Evolutionary conservation across 2,888 invertebrate species (phyloP).

Genomic region (Dioctria linearis): DNA sequence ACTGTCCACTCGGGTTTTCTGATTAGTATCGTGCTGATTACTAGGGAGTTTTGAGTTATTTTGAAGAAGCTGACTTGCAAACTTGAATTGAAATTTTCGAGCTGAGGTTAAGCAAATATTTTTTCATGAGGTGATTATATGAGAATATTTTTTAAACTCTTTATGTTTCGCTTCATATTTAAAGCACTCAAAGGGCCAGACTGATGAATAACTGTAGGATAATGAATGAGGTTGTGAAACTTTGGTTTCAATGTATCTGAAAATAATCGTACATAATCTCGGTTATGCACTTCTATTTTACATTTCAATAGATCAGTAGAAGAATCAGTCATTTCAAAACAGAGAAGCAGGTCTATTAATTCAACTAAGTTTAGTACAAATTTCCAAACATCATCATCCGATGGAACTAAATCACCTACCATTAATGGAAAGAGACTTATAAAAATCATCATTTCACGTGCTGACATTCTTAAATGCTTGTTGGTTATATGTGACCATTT

Average conservation of each 20-base stretch:
- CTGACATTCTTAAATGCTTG: slow-evolving; percentile 47
- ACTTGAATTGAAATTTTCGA: slow-evolving; percentile 27
- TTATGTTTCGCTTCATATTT: not conserved
- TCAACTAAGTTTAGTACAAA: slow-evolving; percentile 48
- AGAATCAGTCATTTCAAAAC: slow-evolving; percentile 2
- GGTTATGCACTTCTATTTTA: slow-evolving; percentile 13
- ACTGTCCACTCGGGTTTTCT: too few species aligned
- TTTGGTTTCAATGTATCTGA: slow-evolving; percentile 28
- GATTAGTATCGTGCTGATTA: too few species aligned
- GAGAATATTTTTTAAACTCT: too few species aligned
- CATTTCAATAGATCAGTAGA: not conserved
- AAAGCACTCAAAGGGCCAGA: slow-evolving; percentile 20
- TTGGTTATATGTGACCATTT: slow-evolving; percentile 23
- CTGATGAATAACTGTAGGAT: slow-evolving; percentile 20
- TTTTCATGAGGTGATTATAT: slow-evolving; percentile 8
- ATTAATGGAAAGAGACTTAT: slow-evolving; percentile 54
- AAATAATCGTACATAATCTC: slow-evolving; percentile 26
- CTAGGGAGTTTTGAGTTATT: too few species aligned
- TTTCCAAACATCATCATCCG: slow-evolving; percentile 54
- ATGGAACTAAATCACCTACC: slow-evolving; percentile 54
- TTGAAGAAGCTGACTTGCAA: not conserved
- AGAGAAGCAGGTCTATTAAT: slow-evolving; percentile 47
- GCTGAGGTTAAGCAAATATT: slow-evolving; percentile 45
- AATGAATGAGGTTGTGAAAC: slow-evolving; percentile 39
- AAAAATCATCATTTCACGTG: slow-evolving; percentile 15